Conservation (phyloP, 2,113 vertebrate species). For the Pangasianodon gigas region DNA sequence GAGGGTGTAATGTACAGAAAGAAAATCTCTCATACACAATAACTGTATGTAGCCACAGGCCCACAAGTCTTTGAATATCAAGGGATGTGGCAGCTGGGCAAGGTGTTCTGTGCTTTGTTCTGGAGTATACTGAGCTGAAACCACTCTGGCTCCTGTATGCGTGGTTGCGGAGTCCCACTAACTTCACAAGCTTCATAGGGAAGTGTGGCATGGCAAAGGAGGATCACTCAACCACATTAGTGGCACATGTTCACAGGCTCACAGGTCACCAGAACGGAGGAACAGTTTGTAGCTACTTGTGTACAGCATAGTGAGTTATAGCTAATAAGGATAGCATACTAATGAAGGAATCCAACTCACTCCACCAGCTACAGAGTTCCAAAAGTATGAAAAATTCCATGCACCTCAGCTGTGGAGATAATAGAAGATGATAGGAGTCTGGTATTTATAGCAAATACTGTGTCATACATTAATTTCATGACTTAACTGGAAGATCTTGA, state of each 20-base stretch:
- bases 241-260: neutral
- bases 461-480: neutral
- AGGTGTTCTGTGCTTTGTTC: no score
- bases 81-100: no score
- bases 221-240: neutral
- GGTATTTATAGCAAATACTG: neutral
- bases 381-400: neutral
- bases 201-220: no score
- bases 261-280: neutral
- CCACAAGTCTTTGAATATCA: no score
- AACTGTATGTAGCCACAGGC: neutral
- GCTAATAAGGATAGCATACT: neutral
- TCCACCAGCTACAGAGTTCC: neutral
- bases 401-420: neutral
- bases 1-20: neutral
- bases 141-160: neutral
- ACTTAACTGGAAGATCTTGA: neutral
- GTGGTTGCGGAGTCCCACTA: no score
- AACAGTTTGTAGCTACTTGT: neutral
- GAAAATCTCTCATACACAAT: no score
- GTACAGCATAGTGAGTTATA: neutral
- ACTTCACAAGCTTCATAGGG: no score
- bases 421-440: neutral
- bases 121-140: neutral
- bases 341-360: neutral